These are phyloP conservation scores for Psettodes erumei DNA, from an alignment of 2,113 vertebrate species.

Conservation along the genomic window DNA sequence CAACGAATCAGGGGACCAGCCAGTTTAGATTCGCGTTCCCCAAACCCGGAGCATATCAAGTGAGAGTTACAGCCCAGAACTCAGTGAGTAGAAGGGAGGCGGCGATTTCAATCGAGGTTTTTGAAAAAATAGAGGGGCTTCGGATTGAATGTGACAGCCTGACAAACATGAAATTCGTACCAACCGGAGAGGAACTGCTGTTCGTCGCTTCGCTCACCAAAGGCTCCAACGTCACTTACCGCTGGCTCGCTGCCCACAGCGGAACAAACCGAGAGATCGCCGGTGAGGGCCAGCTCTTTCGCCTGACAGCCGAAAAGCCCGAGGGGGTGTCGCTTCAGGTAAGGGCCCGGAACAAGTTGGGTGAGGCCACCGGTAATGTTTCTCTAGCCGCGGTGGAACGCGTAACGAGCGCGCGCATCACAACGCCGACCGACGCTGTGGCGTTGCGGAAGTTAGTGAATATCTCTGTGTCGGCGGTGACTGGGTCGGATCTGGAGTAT, in stretches of 20 bases:
- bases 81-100: slow-evolving; percentile 69
- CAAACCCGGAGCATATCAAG: slow-evolving; percentile 73
- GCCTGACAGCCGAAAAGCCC: slow-evolving; percentile 58
- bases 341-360: slow-evolving; percentile 77
- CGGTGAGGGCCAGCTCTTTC: slow-evolving; percentile 58
- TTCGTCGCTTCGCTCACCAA: slow-evolving; percentile 67
- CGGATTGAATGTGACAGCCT: slow-evolving; percentile 66
- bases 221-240: slow-evolving; percentile 81
- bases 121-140: slow-evolving; percentile 77
- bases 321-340: slow-evolving; percentile 72
- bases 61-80: slow-evolving; percentile 75
- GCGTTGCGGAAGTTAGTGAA: slow-evolving; percentile 65
- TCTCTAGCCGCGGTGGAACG: slow-evolving; percentile 71
- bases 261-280: slow-evolving; percentile 17
- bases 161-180: slow-evolving; percentile 67
- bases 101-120: slow-evolving; percentile 68
- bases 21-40: slow-evolving; percentile 72
- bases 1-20: slow-evolving; percentile 54
- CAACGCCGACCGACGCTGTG: slow-evolving; percentile 40
- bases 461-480: slow-evolving; percentile 70
- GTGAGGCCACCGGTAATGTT: slow-evolving; percentile 48
- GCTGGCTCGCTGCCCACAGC: slow-evolving; percentile 71
- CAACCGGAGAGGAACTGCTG: slow-evolving; percentile 66
- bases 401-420: slow-evolving; percentile 64
- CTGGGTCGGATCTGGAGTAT: slow-evolving; percentile 80